phyloP scores from a whole-genome alignment of 2,797 vertebrate species.

The Neosilurus mollespiculum region DNA sequence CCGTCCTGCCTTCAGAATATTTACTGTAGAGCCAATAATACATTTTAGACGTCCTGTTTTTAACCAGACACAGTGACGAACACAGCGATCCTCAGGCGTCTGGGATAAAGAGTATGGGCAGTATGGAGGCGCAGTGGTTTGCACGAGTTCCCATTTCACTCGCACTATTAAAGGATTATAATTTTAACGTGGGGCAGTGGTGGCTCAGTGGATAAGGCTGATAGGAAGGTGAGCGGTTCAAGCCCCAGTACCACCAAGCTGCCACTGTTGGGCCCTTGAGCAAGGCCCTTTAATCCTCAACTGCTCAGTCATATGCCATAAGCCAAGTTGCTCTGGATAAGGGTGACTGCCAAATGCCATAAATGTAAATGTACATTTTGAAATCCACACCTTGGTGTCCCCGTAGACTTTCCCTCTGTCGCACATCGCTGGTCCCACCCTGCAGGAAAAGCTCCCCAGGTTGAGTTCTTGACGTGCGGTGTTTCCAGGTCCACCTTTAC shows the following conservation, averaged over 20 bases:
- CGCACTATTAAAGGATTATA: not conserved
- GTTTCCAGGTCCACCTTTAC: not conserved
- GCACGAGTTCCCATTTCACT: no score
- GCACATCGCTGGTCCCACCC: not conserved
- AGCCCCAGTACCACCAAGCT: no score
- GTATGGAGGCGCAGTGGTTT: no score
- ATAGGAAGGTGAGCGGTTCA: no score
- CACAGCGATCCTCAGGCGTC: not conserved
- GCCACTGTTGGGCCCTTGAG: no score
- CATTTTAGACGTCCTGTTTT: not conserved
- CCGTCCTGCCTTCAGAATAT: not conserved
- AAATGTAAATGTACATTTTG: not conserved
- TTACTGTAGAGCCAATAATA: not conserved
- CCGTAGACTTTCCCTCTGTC: not conserved
- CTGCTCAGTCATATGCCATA: no score
- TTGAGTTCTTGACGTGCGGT: not conserved
- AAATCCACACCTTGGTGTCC: not conserved
- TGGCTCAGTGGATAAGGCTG: no score
- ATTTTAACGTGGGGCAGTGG: no score
- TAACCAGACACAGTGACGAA: not conserved
- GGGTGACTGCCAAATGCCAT: no score
- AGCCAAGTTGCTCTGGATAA: no score
- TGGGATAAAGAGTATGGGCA: not conserved
- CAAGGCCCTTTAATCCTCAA: no score
- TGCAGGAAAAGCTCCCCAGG: conserved; percentile 16